phyloP scores from a whole-genome alignment of 2,797 vertebrate species.

The Apogon talboti region DNA sequence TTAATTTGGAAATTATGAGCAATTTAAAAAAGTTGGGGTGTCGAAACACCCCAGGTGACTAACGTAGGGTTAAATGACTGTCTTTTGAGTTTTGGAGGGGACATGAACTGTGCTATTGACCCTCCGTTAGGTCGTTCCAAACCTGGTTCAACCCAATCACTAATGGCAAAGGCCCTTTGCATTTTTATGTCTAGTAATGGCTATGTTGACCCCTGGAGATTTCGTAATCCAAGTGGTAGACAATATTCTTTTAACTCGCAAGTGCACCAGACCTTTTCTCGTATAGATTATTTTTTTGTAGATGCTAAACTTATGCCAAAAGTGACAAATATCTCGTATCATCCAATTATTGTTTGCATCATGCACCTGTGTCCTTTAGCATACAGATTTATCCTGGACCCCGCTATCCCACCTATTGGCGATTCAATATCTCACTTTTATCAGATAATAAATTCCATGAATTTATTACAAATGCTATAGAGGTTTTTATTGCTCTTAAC shows the following conservation, averaged over 20 bases:
- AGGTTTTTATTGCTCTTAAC: constrained; percentile 5
- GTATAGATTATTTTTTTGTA: constrained; percentile 30
- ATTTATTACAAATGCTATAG: constrained; percentile 4
- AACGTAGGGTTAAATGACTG: too few relatives aligned
- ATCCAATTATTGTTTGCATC: constrained; percentile 14
- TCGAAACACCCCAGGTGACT: too few relatives aligned
- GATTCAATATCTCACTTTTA: constrained; percentile 18
- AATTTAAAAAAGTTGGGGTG: too few relatives aligned
- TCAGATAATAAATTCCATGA: too few relatives aligned
- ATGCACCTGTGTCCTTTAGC: neutral
- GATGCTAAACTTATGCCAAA: constrained; percentile 11
- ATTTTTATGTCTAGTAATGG: constrained; percentile 12
- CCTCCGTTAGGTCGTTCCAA: constrained; percentile 12
- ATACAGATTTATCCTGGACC: neutral
- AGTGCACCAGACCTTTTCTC: constrained; percentile 25
- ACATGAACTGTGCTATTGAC: constrained; percentile 18
- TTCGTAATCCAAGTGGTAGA: neutral
- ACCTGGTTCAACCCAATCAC: neutral
- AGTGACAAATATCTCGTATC: constrained; percentile 7
- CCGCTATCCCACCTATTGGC: neutral
- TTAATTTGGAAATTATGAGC: too few relatives aligned
- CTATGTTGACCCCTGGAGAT: constrained; percentile 34
- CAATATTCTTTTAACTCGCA: constrained; percentile 37
- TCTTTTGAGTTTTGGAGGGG: constrained; percentile 7
- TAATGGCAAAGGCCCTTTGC: constrained; percentile 20